A percentile compares a stretch with the other conserved stretches of the same genome.
Evolutionary conservation across 2,888 invertebrate species (phyloP).

Genomic region (Malthinus flaveolus): DNA sequence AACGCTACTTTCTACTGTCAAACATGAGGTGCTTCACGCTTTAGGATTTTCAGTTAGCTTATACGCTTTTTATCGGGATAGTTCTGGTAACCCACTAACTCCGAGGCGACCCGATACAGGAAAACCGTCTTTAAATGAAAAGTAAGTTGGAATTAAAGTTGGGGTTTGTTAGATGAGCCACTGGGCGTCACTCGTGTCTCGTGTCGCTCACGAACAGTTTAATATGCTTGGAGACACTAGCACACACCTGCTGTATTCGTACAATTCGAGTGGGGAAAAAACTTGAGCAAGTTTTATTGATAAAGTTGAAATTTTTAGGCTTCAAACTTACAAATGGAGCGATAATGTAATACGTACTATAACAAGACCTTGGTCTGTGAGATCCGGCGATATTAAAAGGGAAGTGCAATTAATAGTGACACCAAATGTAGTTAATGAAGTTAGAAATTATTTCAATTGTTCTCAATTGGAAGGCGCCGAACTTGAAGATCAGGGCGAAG

Average conservation of each 20-base stretch:
- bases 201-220: no score
- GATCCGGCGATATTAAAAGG: slow-evolving; percentile 48
- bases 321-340: slow-evolving; percentile 95
- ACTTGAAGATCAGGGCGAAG: slow-evolving; percentile 96
- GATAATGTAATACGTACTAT: slow-evolving; percentile 81
- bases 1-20: slow-evolving; percentile 91
- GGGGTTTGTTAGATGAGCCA: neutral
- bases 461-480: slow-evolving; percentile 90
- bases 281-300: neutral
- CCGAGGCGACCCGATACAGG: slow-evolving; percentile 80
- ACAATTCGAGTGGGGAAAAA: no score
- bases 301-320: slow-evolving; percentile 55
- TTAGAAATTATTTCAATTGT: slow-evolving; percentile 86
- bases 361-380: slow-evolving; percentile 56
- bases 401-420: slow-evolving; percentile 64
- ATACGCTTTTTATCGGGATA: slow-evolving; percentile 94
- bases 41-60: slow-evolving; percentile 95
- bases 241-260: no score
- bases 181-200: no score
- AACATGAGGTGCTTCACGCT: slow-evolving; percentile 98
- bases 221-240: no score
- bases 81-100: slow-evolving; percentile 85
- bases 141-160: slow-evolving; percentile 72
- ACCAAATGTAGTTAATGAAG: slow-evolving; percentile 86
- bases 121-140: slow-evolving; percentile 85